Conservation (phyloP, 2,113 vertebrate species). For the Phylloscopus trochilus region DNA sequence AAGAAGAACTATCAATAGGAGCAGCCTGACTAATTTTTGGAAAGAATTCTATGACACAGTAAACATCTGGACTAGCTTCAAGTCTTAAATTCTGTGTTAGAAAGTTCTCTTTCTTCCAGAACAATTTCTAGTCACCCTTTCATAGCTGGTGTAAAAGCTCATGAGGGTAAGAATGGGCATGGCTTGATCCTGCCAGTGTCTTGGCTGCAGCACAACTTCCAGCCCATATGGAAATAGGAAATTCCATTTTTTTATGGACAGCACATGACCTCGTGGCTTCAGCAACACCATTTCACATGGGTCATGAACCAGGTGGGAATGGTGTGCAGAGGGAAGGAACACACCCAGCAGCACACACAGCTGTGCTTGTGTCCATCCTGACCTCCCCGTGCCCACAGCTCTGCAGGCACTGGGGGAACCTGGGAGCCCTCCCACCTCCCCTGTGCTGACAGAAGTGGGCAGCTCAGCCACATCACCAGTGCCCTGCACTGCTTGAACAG, state of each 20-base stretch:
- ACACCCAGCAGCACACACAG: too few species aligned
- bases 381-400: background rate
- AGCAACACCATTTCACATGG: accelerated
- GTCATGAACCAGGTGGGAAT: background rate
- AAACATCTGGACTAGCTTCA: background rate
- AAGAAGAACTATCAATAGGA: background rate
- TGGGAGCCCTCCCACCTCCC: background rate
- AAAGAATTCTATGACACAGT: background rate
- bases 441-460: background rate
- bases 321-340: background rate
- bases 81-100: background rate
- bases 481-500: background rate
- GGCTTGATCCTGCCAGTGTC: background rate
- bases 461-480: background rate
- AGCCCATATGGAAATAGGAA: background rate
- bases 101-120: background rate
- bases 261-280: background rate
- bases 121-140: background rate
- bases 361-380: background rate
- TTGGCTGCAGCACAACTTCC: background rate
- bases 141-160: background rate
- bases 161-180: background rate
- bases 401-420: background rate
- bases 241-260: background rate
- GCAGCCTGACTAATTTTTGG: background rate